Evolutionary conservation across 2,888 invertebrate genomes (phyloP), one percentile per base, ranked within the genome.

Genomic region (Synanthedon tipuliformis): DNA sequence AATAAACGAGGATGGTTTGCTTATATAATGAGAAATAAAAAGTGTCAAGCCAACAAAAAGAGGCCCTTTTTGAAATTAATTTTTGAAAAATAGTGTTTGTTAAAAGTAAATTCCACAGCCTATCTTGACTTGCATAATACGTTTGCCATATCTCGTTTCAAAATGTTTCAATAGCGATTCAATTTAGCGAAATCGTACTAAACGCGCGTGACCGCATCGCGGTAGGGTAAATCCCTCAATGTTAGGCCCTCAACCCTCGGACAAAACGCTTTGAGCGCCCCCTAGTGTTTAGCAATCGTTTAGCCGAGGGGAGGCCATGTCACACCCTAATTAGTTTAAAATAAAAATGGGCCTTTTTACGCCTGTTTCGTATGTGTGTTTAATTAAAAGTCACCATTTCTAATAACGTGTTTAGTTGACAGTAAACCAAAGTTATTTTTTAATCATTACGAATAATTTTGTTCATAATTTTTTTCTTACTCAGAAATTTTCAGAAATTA

Each of bases 301-400:
- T 69, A 75, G 66, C 63, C 62, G 27, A 41, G 52, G 52, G 52
- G 49, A 64, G 56, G 59, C 61, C 59, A 56, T 64, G 76, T 74
- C 77, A 68, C 76, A 72, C 80, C 77, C 78, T 77, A 81, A 82
- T 83, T 81, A 81, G 75, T 76, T 75, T 62, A 70, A 69, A 75
- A 80, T 79, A 76, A 75, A 75, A 78, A 65, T 69, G 70, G 61
- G 68, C 66, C 71, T 78, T 76, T 79, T 79, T 76, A 72, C 70
- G 73, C 73, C 73, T 68, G 67, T 73, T 75, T 73, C 69, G 69
- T 71, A 68, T 73, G 72, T 73, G 73, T 69, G 67, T 70, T 73
- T 76, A 75, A 76, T 78, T 74, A 73, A 71, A 72, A 69, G 63
- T 65, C 57, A 48, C 49, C 8, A 45, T n/a, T 45, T n/a, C 48